These are phyloP conservation scores for Lontra canadensis DNA, from an alignment of 2,113 vertebrate genomes.

Conservation along the genomic window DNA sequence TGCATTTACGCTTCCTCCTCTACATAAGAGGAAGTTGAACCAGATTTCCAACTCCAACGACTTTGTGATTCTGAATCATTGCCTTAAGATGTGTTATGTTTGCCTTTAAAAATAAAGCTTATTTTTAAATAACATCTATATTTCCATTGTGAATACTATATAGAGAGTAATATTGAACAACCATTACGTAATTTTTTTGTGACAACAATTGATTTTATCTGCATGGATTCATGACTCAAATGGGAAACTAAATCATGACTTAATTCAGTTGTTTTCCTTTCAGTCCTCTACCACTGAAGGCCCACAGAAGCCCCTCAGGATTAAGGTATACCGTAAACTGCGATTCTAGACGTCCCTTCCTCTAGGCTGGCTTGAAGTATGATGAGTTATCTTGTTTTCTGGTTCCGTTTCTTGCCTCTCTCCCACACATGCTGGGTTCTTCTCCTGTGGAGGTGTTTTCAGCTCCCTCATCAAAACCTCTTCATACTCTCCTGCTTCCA, in stretches of 20 bases:
- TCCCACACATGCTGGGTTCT: background rate
- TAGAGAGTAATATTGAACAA: background rate
- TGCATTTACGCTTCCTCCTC: background rate
- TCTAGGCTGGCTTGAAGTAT: background rate
- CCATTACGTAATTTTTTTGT: background rate
- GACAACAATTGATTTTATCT: conserved; percentile 28
- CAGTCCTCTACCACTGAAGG: background rate
- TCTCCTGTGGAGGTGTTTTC: background rate
- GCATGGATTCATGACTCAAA: conserved; percentile 7
- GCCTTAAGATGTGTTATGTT: conserved; percentile 8
- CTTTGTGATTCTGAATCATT: conserved; percentile 60
- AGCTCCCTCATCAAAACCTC: background rate
- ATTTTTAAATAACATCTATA: background rate
- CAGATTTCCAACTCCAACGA: background rate
- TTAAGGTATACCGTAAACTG: background rate
- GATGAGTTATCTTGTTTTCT: background rate
- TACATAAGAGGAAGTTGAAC: conserved; percentile 38
- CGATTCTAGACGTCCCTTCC: background rate
- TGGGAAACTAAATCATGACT: conserved; percentile 10
- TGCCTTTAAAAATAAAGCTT: conserved; percentile 3
- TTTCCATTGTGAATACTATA: background rate
- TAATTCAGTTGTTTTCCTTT: background rate
- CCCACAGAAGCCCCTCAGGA: background rate
- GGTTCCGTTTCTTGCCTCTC: background rate
- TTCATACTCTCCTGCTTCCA: background rate